These are phyloP conservation scores for Chondrilla cf. caribensis DNA, from an alignment of 37 sponge, comb jelly and placozoan genomes.

Conservation along the genomic window DNA sequence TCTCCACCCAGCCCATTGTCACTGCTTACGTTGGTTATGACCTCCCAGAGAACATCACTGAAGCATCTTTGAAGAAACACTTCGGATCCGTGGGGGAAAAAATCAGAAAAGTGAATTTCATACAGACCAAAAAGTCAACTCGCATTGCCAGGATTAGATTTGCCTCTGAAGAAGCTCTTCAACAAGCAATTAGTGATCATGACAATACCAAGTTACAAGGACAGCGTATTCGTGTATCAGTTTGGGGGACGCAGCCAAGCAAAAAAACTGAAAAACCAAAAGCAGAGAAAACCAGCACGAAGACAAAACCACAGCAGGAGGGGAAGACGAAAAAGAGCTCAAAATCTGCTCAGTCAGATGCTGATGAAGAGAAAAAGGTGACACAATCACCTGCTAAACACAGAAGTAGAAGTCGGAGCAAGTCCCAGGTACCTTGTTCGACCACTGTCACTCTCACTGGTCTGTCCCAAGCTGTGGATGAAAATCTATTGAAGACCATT, in stretches of 20 bases:
- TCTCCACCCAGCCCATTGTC: too few relatives aligned
- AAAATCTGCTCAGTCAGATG: too few relatives aligned
- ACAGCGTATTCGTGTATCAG: not conserved
- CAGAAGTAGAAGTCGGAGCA: too few relatives aligned
- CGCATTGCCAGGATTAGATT: not conserved
- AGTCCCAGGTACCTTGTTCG: too few relatives aligned
- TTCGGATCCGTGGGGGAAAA: not conserved
- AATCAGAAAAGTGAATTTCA: not conserved
- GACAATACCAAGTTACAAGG: not conserved
- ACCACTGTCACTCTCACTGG: too few relatives aligned
- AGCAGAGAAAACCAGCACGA: too few relatives aligned
- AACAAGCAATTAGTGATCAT: not conserved
- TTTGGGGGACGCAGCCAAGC: not conserved
- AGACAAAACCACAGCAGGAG: too few relatives aligned
- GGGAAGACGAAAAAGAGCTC: too few relatives aligned
- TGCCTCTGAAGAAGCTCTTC: not conserved
- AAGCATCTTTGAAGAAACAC: not conserved
- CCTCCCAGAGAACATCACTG: not conserved
- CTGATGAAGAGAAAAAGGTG: too few relatives aligned
- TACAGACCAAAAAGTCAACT: not conserved
- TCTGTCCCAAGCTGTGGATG: too few relatives aligned
- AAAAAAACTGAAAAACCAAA: not conserved
- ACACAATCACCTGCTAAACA: too few relatives aligned
- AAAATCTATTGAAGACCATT: too few relatives aligned
- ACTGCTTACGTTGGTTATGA: conserved; percentile 1